Evolutionary conservation across 1,140 invertebrate genomes (phyloP).

Genomic region (Heliconius melpomene): DNA sequence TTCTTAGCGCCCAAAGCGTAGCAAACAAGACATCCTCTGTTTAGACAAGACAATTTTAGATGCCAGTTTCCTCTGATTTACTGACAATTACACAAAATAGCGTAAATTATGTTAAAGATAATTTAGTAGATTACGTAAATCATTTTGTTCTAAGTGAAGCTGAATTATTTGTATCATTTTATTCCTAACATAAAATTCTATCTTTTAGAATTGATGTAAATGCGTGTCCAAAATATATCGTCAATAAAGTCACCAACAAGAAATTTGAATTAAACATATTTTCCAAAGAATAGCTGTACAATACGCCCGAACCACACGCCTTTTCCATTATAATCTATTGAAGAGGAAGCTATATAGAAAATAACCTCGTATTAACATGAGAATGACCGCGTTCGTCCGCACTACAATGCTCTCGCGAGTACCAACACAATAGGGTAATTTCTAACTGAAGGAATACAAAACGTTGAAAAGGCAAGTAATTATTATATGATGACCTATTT

Average conservation of each 20-base stretch:
- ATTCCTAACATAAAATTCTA: not conserved
- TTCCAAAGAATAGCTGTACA: not conserved
- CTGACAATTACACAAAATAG: not conserved
- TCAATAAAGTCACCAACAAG: not conserved
- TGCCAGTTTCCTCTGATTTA: slow-evolving; percentile 3
- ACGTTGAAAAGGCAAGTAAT: slow-evolving; percentile 12
- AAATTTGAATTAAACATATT: slow-evolving; percentile 5
- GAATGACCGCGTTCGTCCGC: slow-evolving; percentile 33
- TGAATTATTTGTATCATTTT: not conserved
- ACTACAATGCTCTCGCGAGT: slow-evolving; percentile 22
- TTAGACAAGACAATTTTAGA: slow-evolving; percentile 29
- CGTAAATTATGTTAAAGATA: not conserved
- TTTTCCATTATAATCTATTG: slow-evolving; percentile 19
- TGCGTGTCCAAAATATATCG: not conserved
- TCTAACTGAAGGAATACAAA: slow-evolving; percentile 14
- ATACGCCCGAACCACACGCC: not conserved
- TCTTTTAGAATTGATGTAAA: not conserved
- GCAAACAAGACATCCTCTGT: slow-evolving; percentile 25
- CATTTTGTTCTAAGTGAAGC: not conserved
- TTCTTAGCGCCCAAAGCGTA: slow-evolving; percentile 29
- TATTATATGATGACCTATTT: slow-evolving; percentile 2
- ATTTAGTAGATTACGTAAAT: slow-evolving; percentile 7
- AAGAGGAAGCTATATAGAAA: slow-evolving; percentile 15
- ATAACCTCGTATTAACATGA: slow-evolving; percentile 35
- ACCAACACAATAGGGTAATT: slow-evolving; percentile 23